Percentiles rank a stretch among this genome's conserved stretches.
Conservation (phyloP, 2,113 vertebrate genomes). For the Eurystomus gularis region DNA sequence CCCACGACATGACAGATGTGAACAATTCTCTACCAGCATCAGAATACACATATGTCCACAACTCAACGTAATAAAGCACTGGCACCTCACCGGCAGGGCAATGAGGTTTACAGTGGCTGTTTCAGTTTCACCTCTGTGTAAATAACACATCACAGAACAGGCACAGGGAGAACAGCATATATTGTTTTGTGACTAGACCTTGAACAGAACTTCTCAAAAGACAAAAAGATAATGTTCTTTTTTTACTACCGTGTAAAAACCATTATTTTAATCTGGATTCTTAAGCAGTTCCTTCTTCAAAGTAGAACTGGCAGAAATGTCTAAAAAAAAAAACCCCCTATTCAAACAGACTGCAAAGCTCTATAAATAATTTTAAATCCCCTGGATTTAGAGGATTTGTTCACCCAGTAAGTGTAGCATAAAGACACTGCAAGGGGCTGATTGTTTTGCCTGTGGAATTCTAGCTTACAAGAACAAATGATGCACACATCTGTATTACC, state of each 20-base stretch:
- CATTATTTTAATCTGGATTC: neutral
- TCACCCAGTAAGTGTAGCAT: neutral
- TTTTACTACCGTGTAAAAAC: neutral
- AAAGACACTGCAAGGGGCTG: neutral
- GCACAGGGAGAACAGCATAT: neutral
- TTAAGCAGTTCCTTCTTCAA: neutral
- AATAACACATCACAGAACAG: neutral
- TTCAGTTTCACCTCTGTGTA: neutral
- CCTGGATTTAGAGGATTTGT: constrained; percentile 1
- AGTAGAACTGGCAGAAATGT: neutral
- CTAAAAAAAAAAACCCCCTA: neutral
- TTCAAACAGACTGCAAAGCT: neutral
- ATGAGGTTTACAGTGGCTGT: neutral
- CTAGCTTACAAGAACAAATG: neutral
- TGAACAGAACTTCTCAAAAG: neutral
- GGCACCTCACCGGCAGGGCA: neutral
- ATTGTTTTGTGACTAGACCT: neutral
- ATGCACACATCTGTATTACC: neutral
- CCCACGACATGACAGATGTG: neutral
- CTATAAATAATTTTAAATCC: constrained; percentile 3
- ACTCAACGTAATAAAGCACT: neutral
- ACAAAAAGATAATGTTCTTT: neutral
- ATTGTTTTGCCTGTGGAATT: constrained; percentile 4
- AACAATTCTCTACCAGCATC: neutral
- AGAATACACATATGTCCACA: neutral